Conservation (phyloP, 2,888 invertebrate genomes). For the Dynastes hyllus region DNA sequence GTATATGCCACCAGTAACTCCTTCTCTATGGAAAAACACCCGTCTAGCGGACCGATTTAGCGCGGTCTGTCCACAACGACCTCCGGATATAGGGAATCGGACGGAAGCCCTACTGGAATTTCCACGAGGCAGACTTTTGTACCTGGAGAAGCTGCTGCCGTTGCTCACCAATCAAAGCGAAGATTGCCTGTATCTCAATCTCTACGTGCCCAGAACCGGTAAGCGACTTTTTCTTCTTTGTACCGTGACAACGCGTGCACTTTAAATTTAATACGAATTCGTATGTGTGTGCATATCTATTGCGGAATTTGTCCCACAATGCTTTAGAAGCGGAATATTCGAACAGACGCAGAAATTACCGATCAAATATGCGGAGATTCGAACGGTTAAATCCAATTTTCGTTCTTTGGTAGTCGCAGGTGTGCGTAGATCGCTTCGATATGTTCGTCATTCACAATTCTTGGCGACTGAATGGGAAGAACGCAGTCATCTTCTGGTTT, state of each 20-base stretch:
- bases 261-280: neutral
- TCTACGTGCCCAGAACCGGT: constrained; percentile 92
- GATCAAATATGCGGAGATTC: constrained; percentile 35
- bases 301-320: constrained; percentile 24
- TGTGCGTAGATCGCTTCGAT: constrained; percentile 10
- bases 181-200: constrained; percentile 97
- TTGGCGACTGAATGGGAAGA: constrained; percentile 3
- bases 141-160: constrained; percentile 88
- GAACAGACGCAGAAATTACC: constrained; percentile 44
- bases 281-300: constrained; percentile 5
- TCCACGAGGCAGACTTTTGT: constrained; percentile 88
- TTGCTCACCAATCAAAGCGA: constrained; percentile 94
- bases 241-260: constrained; percentile 27
- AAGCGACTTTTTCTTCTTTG: constrained; percentile 64
- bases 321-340: constrained; percentile 40
- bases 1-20: constrained; percentile 96
- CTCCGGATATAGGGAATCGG: constrained; percentile 76
- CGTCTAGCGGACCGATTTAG: constrained; percentile 87
- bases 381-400: constrained; percentile 41
- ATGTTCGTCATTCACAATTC: neutral
- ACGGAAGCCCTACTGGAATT: constrained; percentile 81
- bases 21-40: constrained; percentile 89
- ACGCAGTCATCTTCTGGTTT: neutral
- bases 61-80: constrained; percentile 91
- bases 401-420: constrained; percentile 29